Base-by-base conservation (phyloP, 2,113 vertebrate species). In the Sinocyclocheilus maitianheensis region DNA sequence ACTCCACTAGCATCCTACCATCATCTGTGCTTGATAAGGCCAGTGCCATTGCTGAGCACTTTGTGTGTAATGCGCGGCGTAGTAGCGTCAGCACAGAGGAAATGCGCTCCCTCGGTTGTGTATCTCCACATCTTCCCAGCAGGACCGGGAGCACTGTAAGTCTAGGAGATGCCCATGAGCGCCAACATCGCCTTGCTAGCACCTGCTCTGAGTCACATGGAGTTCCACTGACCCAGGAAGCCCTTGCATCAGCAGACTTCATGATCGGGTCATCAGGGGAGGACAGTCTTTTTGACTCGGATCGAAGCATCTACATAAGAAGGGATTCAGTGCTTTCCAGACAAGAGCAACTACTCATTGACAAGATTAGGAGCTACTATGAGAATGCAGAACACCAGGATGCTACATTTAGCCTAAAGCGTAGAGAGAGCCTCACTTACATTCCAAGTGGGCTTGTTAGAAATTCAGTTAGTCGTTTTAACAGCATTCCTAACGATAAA, bases 301-400 rank as follows among this genome's bases (percentile, higher is more conserved):
- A 91, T 14, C 55, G 63, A 51, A 71, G 91, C 2, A 5, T 86
- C 5, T 87, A 85, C 24, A 90, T 85, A 67, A 92, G 94, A 71
- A 93, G 95, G 77, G 96, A 96, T 53, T 96, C 96, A 0, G 88
- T 90, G 0, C 93, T 99, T 2, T 97, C 96, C 76, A 95, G 87
- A 60, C 94, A 94, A 74, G 98, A 99, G 88, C 95, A 95, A 46
- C 86, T 96, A 89, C 93, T 99, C 40, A 94, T 99, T 0, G 95
- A 96, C 46, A 99, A 95, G 91, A 97, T 99, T 90, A 96, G 93
- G 91, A 97, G 62, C 63, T 99, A 99, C 91, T 99, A 99, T 0
- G 97, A 97, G 69, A 90, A 94, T 0, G 97, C 97, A 0, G 97
- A 96, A 81, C 90, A 93, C 81, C 93, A 92, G 0, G 96, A 97